Evolutionary conservation across 2,888 invertebrate genomes (phyloP), one percentile per base, ranked within the genome.

Genomic region (Coenonympha glycerion): DNA sequence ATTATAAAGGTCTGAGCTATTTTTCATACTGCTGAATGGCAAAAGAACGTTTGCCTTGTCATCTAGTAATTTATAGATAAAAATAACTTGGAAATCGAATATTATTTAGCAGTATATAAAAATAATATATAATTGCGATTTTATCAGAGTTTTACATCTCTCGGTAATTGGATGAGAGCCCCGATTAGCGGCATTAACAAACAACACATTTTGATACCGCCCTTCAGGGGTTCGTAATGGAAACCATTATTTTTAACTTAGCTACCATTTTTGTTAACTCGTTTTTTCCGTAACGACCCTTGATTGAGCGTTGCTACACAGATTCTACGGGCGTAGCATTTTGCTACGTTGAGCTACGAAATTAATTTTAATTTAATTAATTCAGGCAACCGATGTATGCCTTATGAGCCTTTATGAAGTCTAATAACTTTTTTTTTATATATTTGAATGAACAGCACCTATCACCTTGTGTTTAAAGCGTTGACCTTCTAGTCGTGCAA

Each of bases 211-310:
- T 49, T 47, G 48, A 55, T 55, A 48, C 45, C 45, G 11, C 42
- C 49, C 31, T 47, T 48, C 40, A 47, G 36, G 19, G 22, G 49
- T 42, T 47, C 21, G 56, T 57, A 64, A 66, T 59, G 63, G 58
- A 59, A 56, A 55, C 56, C 62, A 61, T 66, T 66, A 64, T 59
- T 62, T 64, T 62, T 61, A 59, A 65, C 64, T 65, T 62, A 61
- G 57, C 62, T 55, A 53, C 59, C 55, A 64, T 64, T 62, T 56
- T 57, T 57, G 58, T 60, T 64, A 60, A 62, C 61, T 60, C 61
- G 58, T 61, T 61, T 63, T 57, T 58, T 64, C 47, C 58, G 49
- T 61, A 62, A 64, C 60, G 60, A 62, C 60, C 58, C 50, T 58
- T 55, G 61, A 60, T 60, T n/a, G 4, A 61, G 57, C 21, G 31